Conservation (phyloP, 2,888 invertebrate genomes). For the Tupiocoris notatus region DNA sequence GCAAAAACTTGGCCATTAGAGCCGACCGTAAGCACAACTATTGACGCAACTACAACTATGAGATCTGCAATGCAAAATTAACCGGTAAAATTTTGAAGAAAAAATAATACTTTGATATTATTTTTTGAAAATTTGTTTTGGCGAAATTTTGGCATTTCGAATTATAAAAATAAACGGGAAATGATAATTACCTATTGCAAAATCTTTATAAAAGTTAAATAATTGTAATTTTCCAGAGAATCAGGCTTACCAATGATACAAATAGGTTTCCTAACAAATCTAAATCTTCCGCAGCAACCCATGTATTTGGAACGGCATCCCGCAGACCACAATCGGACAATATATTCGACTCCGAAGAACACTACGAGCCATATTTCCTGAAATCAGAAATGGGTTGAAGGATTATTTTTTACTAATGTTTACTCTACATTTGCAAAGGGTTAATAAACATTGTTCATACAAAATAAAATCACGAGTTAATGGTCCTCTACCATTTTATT, state of each 20-base stretch:
- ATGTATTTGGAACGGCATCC: slow-evolving; percentile 82
- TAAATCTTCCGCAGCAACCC: slow-evolving; percentile 71
- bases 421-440: too few species aligned
- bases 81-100: neutral
- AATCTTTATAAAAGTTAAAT: too few species aligned
- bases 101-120: neutral
- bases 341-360: slow-evolving; percentile 78
- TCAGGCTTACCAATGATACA: slow-evolving; percentile 79
- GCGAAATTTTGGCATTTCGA: too few species aligned
- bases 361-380: slow-evolving; percentile 79
- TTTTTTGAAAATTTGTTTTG: too few species aligned
- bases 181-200: too few species aligned
- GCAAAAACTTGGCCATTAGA: slow-evolving; percentile 84
- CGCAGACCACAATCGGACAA: slow-evolving; percentile 76
- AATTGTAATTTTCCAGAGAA: too few species aligned
- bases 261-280: slow-evolving; percentile 79
- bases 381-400: too few species aligned
- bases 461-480: too few species aligned
- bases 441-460: too few species aligned
- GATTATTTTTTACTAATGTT: too few species aligned
- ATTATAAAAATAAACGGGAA: too few species aligned
- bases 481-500: too few species aligned
- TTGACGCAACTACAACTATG: slow-evolving; percentile 77
- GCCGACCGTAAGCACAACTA: slow-evolving; percentile 74
- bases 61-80: slow-evolving; percentile 62